Percentiles rank a stretch among this genome's conserved stretches.
Evolutionary conservation across 2,113 vertebrate genomes (phyloP).

Genomic region (Brevimyrus niger): DNA sequence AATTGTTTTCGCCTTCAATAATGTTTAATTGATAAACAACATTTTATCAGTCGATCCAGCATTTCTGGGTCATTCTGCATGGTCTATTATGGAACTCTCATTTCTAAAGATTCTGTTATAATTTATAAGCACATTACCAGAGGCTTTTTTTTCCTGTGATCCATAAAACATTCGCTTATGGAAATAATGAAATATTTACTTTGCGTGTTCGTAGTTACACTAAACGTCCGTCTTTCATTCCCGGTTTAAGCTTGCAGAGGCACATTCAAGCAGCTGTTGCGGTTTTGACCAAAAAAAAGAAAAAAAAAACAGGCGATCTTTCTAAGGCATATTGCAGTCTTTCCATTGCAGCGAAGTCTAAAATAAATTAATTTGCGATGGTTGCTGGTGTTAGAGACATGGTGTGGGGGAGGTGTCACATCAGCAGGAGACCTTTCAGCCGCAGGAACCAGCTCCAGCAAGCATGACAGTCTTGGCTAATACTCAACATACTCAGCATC

Average conservation of each 20-base stretch:
- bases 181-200: background rate
- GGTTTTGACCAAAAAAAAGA: background rate
- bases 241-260: slow-evolving; percentile 1
- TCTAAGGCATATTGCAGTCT: background rate
- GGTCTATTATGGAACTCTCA: background rate
- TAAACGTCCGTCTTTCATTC: background rate
- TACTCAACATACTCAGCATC: background rate
- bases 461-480: slow-evolving; percentile 9
- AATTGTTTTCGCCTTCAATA: background rate
- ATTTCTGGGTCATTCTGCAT: background rate
- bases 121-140: background rate
- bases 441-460: background rate
- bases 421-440: background rate
- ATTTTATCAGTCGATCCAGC: background rate
- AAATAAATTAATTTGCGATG: slow-evolving; percentile 4
- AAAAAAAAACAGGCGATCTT: background rate
- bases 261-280: slow-evolving; percentile 8
- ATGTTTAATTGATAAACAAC: background rate
- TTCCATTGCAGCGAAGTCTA: slow-evolving; percentile 5
- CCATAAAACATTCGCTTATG: background rate
- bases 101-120: background rate
- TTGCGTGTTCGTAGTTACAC: background rate
- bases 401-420: background rate
- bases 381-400: slow-evolving; percentile 4
- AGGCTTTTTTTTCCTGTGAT: background rate